Evolutionary conservation across 2,888 invertebrate genomes (phyloP).

Genomic region (Nomada lathburiana): DNA sequence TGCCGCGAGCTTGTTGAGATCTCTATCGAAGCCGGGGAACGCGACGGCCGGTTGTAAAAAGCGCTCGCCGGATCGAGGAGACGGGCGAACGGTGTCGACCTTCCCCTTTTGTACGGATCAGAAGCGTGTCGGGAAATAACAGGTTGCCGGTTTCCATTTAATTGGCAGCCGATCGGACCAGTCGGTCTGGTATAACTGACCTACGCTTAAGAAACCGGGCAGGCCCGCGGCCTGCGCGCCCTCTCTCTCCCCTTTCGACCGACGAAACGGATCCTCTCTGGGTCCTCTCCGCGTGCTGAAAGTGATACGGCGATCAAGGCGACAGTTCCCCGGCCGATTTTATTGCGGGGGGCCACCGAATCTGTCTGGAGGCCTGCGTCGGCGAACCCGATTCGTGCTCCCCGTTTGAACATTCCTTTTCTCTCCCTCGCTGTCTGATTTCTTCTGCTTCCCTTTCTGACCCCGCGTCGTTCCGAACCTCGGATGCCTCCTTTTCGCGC

Average conservation of each 20-base stretch:
- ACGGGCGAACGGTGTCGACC: constrained; percentile 48
- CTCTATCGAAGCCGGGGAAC: constrained; percentile 32
- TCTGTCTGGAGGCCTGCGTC: constrained; percentile 21
- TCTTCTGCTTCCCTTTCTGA: not conserved
- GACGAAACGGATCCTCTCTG: not conserved
- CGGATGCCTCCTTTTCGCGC: constrained; percentile 24
- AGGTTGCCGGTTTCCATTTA: constrained; percentile 72
- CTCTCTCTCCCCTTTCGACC: not conserved
- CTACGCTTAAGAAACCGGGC: constrained; percentile 67
- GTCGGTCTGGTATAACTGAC: constrained; percentile 78
- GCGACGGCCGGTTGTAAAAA: constrained; percentile 21
- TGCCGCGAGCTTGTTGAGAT: constrained; percentile 40
- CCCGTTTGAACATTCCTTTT: no score
- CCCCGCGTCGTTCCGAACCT: no score
- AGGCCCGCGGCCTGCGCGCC: not conserved
- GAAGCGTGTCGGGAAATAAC: constrained; percentile 70
- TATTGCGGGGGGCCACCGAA: constrained; percentile 27
- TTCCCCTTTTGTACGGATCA: constrained; percentile 48
- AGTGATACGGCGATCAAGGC: constrained; percentile 33
- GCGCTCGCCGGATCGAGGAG: not conserved
- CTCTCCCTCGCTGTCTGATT: not conserved
- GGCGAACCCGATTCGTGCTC: not conserved
- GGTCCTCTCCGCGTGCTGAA: not conserved
- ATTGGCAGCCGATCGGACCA: constrained; percentile 74
- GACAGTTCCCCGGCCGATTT: constrained; percentile 26